Percentiles rank a stretch among this genome's conserved stretches.
These are phyloP conservation scores for Knipowitschia caucasica DNA, from an alignment of 2,797 vertebrate species.

Conservation along the genomic window DNA sequence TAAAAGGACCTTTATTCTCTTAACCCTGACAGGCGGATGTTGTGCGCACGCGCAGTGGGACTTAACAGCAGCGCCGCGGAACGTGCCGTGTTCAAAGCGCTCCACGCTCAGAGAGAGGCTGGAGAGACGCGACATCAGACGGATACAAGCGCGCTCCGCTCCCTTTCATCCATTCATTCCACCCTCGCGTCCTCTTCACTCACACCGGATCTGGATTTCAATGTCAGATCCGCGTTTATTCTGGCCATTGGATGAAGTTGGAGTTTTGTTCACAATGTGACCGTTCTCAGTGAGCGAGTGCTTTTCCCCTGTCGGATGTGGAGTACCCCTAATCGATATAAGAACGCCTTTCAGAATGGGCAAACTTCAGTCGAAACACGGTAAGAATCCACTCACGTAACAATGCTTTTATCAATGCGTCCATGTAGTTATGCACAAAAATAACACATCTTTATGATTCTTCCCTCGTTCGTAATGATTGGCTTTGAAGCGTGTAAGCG, in stretches of 20 bases:
- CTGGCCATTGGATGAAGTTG: conserved; percentile 53
- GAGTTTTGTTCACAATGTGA: conserved; percentile 69
- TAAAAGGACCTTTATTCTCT: conserved; percentile 39
- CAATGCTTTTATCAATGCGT: neutral
- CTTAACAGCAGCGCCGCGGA: conserved; percentile 14
- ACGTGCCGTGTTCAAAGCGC: conserved; percentile 17
- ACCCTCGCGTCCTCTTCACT: neutral
- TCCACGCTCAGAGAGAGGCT: conserved; percentile 29
- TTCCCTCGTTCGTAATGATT: conserved; percentile 18
- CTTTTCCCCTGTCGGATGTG: conserved; percentile 51
- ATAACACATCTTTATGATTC: conserved; percentile 46
- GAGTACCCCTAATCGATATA: conserved; percentile 50
- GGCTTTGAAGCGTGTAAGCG: conserved; percentile 71
- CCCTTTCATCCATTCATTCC: neutral
- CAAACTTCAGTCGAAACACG: conserved; percentile 82
- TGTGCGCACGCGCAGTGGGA: accelerated
- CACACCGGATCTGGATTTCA: conserved; percentile 15
- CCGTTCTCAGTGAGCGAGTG: conserved; percentile 47
- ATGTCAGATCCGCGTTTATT: conserved; percentile 33
- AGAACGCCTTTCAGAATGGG: conserved; percentile 70
- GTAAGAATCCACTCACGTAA: conserved; percentile 53
- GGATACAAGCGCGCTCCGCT: conserved; percentile 5
- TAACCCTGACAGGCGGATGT: conserved; percentile 22
- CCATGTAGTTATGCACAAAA: conserved; percentile 12
- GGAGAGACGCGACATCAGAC: conserved; percentile 21